Base-by-base conservation (phyloP, 37 sponge, comb jelly and placozoan genomes). In the Eunapius fragilis region DNA sequence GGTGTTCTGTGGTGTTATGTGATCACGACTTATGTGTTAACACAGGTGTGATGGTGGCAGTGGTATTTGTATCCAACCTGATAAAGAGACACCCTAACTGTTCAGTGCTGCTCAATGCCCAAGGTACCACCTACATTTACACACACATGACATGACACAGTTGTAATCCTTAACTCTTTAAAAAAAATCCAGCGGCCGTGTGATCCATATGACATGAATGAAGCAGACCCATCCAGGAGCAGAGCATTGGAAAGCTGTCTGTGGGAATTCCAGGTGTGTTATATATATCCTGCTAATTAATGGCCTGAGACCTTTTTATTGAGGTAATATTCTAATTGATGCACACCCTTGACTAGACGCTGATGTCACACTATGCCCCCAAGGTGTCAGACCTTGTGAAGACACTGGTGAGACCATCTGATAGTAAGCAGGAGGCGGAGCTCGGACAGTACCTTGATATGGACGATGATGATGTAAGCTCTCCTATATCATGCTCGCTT, bases 181-280 rank as follows among this genome's bases (percentile, higher is more conserved):
- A 31, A 32, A 83, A 69, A 30, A 13, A 41, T 75, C 14, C 33
- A 82, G 45, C 27, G 80, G 31, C 69, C 67, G 0, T 33, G 75
- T 22, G 99, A 98, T 77, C 93, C 95, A 32, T 98, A 79, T 73
- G 37, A 87, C 37, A 31, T 72, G 25, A 79, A 58, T 23, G 93
- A 92, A 67, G 71, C 77, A 22, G 99, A 99, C 77, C 97, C 95
- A n/a, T 77, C 89, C 0, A 78, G 83, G 41, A 91, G 82, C 48
- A 73, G 81, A 26, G 99, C 99, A 32, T 82, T 97, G 13, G 96
- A 99, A 36, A 97, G 97, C 75, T 99, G 91, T 71, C 92, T 99
- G 47, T 99, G 99, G 99, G 99, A 99, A 50, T 30, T 99, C 38
- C 78, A 95, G 87, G 95, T 98, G 0, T 36, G 70, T 25, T 12